Evolutionary conservation across 2,888 invertebrate species (phyloP), one percentile per base, ranked within the genome.

Genomic region (Blastobasis adustella): DNA sequence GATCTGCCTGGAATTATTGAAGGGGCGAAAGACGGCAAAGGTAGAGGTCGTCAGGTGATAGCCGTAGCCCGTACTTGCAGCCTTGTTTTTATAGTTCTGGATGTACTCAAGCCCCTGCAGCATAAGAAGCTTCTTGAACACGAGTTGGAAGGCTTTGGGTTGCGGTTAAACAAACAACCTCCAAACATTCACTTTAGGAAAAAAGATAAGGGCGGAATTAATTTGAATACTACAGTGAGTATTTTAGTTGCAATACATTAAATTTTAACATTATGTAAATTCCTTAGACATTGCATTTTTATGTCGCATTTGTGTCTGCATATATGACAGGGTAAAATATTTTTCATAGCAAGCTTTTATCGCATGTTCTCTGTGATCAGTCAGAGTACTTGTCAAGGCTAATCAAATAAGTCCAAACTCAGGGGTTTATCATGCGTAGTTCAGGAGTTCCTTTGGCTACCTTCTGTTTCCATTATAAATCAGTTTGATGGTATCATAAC

Each of bases 1-100:
- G 99, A 99, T 92, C 91, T 99, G 67, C 99, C 99, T 56, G 99
- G 99, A 87, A 99, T 99, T 79, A 99, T 99, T 65, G 99, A 99
- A 89, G 99, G 99, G 58, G 99, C 99, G 0, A 99, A 99, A 76
- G 99, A 99, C 76, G 99, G 99, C 58, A 99, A 99, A 80, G 99
- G 99, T 90, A 90, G 99, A 80, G 99, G 99, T 90, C 92, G 98
- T 57, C 99, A 99, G 83, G 99, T 99, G 4, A 99, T 99, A 67
- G 99, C 99, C 1, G 99, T 99, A 0, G 99, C 99, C 0, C 90
- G 99, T 51, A 99, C 99, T 0, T 99, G 99, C 82, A 97, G 97
- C 73, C 91, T 99, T 41, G 97, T 99, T 65, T 98, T 99, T 79
- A 98, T 99, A 73, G 97, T 99, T 0, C 89, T 99, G 51, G 99